Evolutionary conservation across 2,888 invertebrate genomes (phyloP).

Genomic region (Liposcelis brunnea): DNA sequence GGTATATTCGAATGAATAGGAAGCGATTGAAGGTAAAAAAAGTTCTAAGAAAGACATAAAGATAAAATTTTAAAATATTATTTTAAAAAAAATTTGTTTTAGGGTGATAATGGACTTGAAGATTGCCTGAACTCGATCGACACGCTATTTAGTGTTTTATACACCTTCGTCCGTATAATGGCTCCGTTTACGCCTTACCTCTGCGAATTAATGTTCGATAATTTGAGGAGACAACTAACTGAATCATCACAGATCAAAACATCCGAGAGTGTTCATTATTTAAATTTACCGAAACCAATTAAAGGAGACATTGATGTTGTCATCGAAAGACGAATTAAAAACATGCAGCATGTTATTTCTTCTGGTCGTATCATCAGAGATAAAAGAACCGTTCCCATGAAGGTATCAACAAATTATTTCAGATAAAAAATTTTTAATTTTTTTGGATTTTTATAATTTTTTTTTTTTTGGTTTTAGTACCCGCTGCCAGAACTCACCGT

Average conservation of each 20-base stretch:
- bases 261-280: slow-evolving; percentile 74
- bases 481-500: slow-evolving; percentile 92
- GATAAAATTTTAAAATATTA: neutral
- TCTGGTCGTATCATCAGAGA: slow-evolving; percentile 85
- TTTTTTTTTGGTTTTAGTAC: slow-evolving; percentile 34
- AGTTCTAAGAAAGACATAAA: neutral
- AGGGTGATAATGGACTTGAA: slow-evolving; percentile 61
- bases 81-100: slow-evolving; percentile 6
- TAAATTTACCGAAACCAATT: slow-evolving; percentile 63
- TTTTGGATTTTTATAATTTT: slow-evolving; percentile 2
- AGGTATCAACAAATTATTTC: slow-evolving; percentile 32
- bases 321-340: slow-evolving; percentile 3
- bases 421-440: slow-evolving; percentile 8
- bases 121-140: slow-evolving; percentile 75
- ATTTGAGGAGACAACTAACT: slow-evolving; percentile 49
- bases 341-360: slow-evolving; percentile 90
- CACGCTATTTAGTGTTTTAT: slow-evolving; percentile 75
- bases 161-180: slow-evolving; percentile 81
- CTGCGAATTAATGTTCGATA: slow-evolving; percentile 88
- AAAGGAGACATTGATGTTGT: slow-evolving; percentile 47
- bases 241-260: slow-evolving; percentile 27
- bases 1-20: slow-evolving; percentile 96
- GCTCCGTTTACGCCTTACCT: slow-evolving; percentile 96
- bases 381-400: slow-evolving; percentile 81
- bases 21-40: slow-evolving; percentile 57